Percentiles rank a stretch among this genome's conserved stretches.
Conservation (phyloP, 2,113 vertebrate genomes). For the Ptychochromis oligacanthus region DNA sequence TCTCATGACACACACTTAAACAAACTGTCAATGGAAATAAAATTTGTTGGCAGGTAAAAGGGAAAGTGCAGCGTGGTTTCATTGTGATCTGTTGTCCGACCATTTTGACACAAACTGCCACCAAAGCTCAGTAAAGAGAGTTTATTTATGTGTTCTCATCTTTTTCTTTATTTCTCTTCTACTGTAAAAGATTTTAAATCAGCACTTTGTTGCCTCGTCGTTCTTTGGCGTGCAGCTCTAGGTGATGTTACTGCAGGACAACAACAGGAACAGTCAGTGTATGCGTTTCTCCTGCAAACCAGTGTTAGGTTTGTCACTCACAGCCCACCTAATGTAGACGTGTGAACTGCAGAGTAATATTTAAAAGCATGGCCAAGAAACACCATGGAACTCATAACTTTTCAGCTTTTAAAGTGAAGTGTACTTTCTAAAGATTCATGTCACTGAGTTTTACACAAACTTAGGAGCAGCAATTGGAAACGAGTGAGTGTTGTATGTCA, state of each 20-base stretch:
- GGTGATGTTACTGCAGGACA: not conserved
- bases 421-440: not conserved
- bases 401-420: not conserved
- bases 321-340: not conserved
- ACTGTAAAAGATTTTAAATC: not conserved
- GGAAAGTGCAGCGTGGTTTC: not conserved
- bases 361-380: not conserved
- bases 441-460: not conserved
- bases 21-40: slow-evolving; percentile 40
- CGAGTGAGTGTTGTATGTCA: not conserved
- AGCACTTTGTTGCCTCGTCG: not conserved
- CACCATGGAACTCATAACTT: not conserved
- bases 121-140: not conserved
- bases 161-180: not conserved
- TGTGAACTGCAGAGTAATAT: not conserved
- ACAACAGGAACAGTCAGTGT: not conserved
- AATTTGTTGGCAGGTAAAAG: slow-evolving; percentile 12
- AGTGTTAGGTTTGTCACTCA: not conserved
- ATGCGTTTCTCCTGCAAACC: not conserved
- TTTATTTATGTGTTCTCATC: not conserved
- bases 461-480: not conserved
- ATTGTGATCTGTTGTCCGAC: not conserved
- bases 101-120: slow-evolving; percentile 1
- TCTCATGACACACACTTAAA: slow-evolving; percentile 27
- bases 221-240: not conserved